Evolutionary conservation across 2,888 invertebrate genomes (phyloP), one percentile per base, ranked within the genome.

Genomic region (Margaritifera margaritifera): DNA sequence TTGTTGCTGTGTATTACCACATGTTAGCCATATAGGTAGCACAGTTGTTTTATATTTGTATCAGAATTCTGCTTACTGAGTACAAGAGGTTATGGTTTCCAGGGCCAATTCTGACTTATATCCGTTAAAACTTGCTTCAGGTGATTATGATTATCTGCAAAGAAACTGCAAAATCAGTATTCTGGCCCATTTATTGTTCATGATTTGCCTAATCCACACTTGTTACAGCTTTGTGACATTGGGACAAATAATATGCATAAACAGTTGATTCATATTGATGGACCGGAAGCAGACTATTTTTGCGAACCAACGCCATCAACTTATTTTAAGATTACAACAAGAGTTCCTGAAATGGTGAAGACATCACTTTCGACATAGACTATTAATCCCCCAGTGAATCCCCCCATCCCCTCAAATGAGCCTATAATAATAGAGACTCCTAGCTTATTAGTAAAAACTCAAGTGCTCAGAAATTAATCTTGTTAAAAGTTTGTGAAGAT

Each of bases 71-170:
- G 67, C 71, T 15, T 18, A 69, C 8, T 62, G 54, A 57, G 58
- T 68, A 27, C 58, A 69, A n/a, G n/a, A n/a, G n/a, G n/a, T n/a
- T n/a, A 74, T 75, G 72, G 25, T 55, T 0, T 15, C 53, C 8
- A 6, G 51, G 4, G 64, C 62, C 25, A 75, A 74, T 67, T 52
- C 22, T 2, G 65, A 64, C 20, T 31, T 31, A 24, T 20, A 60
- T 8, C 53, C 65, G 18, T 54, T 75, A 18, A 18, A 60, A n/a
- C 42, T 73, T n/a, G 11, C 20, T 24, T 24, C 20, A 59, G 74
- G 75, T n/a, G 66, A 69, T 20, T 66, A 66, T 62, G 69, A 62
- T 1, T 69, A 69, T 53, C 50, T 69, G 51, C 31, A 25, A n/a
- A 42, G 27, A 69, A 69, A 50, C 53, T 69, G 31, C 56, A 66